These are phyloP conservation scores for Eristalis pertinax DNA, from an alignment of 2,888 invertebrate species.

Conservation along the genomic window DNA sequence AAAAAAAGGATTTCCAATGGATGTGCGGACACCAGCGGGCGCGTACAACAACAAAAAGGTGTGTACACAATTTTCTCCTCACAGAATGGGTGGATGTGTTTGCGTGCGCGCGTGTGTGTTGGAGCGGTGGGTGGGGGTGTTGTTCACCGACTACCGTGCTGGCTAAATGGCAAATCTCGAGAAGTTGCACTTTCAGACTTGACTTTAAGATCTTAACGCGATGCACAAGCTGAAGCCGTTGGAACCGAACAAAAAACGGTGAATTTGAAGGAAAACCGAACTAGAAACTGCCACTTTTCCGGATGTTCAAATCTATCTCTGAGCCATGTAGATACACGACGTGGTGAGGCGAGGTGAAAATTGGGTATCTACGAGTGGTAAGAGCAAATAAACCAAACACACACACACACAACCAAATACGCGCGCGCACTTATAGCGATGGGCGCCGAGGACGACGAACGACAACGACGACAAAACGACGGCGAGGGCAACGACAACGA, in stretches of 20 bases:
- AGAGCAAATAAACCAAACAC: neutral
- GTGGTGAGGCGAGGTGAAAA: constrained; percentile 58
- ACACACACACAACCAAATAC: neutral
- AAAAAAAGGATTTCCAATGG: constrained; percentile 6
- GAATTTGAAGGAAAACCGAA: neutral
- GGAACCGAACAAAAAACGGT: neutral
- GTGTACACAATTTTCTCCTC: constrained; percentile 58
- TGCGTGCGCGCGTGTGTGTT: neutral
- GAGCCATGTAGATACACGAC: constrained; percentile 41
- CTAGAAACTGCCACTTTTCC: constrained; percentile 23
- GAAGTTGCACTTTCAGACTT: neutral
- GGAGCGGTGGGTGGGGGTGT: neutral
- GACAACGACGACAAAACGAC: neutral
- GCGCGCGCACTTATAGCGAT: neutral
- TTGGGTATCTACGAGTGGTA: constrained; percentile 24
- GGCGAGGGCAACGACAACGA: neutral
- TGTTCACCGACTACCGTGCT: neutral
- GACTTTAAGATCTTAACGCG: neutral
- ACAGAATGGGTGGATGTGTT: neutral
- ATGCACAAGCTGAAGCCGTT: neutral
- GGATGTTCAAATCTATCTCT: constrained; percentile 32
- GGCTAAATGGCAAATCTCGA: neutral
- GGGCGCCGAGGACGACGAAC: neutral
- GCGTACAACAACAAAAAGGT: constrained; percentile 61
- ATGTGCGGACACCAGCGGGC: neutral